Conservation (phyloP, 1,140 invertebrate species). For the Listronotus oregonensis region DNA sequence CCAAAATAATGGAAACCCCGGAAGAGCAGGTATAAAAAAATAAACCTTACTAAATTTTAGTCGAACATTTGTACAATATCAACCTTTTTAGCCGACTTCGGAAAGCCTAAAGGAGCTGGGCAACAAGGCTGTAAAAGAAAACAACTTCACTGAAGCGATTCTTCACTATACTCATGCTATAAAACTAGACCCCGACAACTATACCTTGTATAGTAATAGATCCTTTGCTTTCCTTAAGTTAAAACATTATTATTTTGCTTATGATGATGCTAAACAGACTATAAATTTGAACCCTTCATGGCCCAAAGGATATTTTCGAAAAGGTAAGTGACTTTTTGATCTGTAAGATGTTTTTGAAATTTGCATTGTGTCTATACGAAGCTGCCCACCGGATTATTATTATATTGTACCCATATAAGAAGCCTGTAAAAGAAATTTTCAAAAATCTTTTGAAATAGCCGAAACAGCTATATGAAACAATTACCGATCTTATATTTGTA, state of each 20-base stretch:
- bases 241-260: constrained; percentile 75
- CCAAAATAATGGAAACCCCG: no score
- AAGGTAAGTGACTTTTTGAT: constrained; percentile 56
- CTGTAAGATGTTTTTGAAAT: background rate
- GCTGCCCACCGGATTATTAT: no score
- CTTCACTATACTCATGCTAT: constrained; percentile 81
- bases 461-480: no score
- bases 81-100: constrained; percentile 34
- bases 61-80: no score
- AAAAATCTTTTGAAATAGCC: no score
- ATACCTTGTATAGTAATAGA: constrained; percentile 77
- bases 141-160: constrained; percentile 76
- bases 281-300: constrained; percentile 77
- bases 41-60: no score
- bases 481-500: no score
- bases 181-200: constrained; percentile 74
- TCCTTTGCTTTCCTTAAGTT: constrained; percentile 79
- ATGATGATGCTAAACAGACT: constrained; percentile 77
- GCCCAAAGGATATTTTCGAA: constrained; percentile 83
- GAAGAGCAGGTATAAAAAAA: no score
- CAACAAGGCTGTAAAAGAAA: constrained; percentile 75
- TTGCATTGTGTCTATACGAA: no score
- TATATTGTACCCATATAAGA: no score
- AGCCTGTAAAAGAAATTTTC: no score
- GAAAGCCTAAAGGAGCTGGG: constrained; percentile 70